phyloP scores from a whole-genome alignment of 2,797 vertebrate genomes.

The Delichon dasypus region DNA sequence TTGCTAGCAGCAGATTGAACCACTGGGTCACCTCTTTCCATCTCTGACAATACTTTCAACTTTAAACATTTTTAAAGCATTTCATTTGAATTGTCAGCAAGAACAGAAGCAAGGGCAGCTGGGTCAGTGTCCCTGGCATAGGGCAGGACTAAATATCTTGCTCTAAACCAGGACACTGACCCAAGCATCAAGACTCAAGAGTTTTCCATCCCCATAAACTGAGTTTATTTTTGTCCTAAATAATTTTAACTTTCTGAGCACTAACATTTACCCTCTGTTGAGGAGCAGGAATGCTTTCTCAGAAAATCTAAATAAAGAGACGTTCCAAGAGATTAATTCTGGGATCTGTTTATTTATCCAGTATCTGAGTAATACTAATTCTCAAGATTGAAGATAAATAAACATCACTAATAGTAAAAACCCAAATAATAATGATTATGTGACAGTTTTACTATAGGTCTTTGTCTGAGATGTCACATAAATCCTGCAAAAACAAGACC shows the following conservation, averaged over 20 bases:
- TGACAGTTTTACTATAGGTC: background rate
- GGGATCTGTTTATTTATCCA: constrained; percentile 6
- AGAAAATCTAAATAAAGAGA: constrained; percentile 45
- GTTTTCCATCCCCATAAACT: background rate
- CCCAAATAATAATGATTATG: constrained; percentile 15
- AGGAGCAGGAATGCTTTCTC: constrained; percentile 5
- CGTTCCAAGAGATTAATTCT: constrained; percentile 14
- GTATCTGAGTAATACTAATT: background rate
- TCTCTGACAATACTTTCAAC: background rate
- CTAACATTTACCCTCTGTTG: constrained; percentile 36
- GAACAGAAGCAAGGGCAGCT: background rate
- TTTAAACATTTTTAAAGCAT: background rate
- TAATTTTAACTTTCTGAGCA: constrained; percentile 40
- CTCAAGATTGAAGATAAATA: constrained; percentile 37
- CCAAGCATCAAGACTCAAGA: background rate
- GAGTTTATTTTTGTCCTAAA: constrained; percentile 50
- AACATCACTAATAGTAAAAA: constrained; percentile 13
- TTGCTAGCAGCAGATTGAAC: background rate
- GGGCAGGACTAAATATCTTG: background rate
- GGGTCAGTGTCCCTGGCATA: background rate
- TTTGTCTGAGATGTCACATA: background rate
- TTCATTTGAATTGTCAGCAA: background rate
- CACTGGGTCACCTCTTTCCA: background rate
- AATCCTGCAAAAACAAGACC: background rate
- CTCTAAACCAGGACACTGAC: background rate